Evolutionary conservation across 1,140 invertebrate species (phyloP).

Genomic region (Rhopalosiphum maidis): DNA sequence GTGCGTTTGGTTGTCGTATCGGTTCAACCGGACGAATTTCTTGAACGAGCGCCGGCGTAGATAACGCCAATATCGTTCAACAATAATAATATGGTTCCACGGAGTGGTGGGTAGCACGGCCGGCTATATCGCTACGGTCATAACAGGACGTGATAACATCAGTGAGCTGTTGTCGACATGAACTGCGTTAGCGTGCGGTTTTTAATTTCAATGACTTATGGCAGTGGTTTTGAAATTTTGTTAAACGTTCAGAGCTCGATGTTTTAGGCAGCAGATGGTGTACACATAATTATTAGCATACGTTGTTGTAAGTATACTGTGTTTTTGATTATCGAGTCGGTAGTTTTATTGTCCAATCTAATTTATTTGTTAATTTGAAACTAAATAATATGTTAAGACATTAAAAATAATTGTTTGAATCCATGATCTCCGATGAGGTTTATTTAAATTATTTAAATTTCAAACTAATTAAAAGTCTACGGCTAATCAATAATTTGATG

Average conservation of each 20-base stretch:
- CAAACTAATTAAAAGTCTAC: neutral
- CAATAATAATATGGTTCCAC: too few relatives aligned
- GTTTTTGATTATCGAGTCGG: neutral
- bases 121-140: too few relatives aligned
- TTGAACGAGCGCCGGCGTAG: too few relatives aligned
- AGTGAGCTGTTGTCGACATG: too few relatives aligned
- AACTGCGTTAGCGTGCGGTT: neutral
- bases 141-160: too few relatives aligned
- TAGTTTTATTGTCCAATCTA: neutral
- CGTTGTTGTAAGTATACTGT: neutral
- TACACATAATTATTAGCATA: neutral
- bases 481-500: neutral
- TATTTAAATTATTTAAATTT: neutral
- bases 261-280: neutral
- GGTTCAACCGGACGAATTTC: too few relatives aligned
- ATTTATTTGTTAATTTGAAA: neutral
- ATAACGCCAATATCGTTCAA: too few relatives aligned
- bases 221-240: neutral
- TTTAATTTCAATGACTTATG: neutral
- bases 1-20: too few relatives aligned
- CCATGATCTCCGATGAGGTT: neutral
- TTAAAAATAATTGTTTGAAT: neutral
- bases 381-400: fast-evolving
- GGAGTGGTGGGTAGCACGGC: too few relatives aligned
- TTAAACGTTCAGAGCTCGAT: neutral